Evolutionary conservation across 1,140 invertebrate genomes (phyloP).

Genomic region (Drosophila parvula): DNA sequence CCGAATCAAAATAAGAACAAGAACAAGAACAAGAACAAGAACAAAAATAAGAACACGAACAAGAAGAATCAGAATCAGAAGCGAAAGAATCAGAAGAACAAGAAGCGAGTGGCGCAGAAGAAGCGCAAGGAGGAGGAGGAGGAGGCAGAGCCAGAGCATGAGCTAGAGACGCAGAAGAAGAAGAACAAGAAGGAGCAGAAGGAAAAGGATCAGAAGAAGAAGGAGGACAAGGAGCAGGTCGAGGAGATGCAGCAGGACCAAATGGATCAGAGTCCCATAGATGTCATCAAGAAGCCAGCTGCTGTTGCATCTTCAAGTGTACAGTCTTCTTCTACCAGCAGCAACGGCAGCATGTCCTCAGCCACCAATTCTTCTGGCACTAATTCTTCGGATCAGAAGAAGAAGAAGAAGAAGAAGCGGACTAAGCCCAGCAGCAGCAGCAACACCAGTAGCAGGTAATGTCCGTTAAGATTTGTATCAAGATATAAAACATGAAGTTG

Average conservation of each 20-base stretch:
- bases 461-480: neutral
- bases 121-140: constrained; percentile 16
- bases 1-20: constrained; percentile 34
- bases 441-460: constrained; percentile 19
- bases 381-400: constrained; percentile 25
- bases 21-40: constrained; percentile 29
- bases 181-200: constrained; percentile 13
- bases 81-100: constrained; percentile 34
- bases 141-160: neutral
- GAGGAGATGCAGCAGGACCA: constrained; percentile 3
- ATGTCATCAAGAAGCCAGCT: constrained; percentile 27
- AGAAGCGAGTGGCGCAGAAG: constrained; percentile 17
- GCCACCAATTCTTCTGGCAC: constrained; percentile 11
- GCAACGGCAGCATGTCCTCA: constrained; percentile 5
- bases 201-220: constrained; percentile 21
- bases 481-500: neutral
- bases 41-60: constrained; percentile 27
- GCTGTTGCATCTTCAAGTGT: neutral
- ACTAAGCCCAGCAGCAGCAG: constrained; percentile 18
- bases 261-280: constrained; percentile 6
- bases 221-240: constrained; percentile 22
- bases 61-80: constrained; percentile 28
- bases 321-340: neutral
- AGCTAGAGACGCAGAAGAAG: constrained; percentile 12
- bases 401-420: constrained; percentile 44